These are phyloP conservation scores for Pomacea maculata DNA, from an alignment of 1,140 invertebrate genomes.

Conservation along the genomic window DNA sequence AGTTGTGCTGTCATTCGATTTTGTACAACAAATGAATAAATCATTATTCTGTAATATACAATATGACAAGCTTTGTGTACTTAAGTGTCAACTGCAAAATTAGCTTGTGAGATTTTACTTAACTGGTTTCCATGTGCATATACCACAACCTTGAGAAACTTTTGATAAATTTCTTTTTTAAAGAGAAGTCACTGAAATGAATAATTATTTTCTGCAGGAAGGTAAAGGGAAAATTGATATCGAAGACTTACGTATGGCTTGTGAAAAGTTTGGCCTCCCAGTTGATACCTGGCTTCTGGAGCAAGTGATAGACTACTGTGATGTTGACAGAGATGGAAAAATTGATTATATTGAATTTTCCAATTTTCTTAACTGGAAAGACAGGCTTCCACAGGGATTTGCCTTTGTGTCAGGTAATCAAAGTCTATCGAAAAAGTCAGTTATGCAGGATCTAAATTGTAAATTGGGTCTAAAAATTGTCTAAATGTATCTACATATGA, in stretches of 20 bases:
- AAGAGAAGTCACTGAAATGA: not conserved
- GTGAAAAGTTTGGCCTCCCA: slow-evolving; percentile 59
- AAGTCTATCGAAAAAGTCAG: no score
- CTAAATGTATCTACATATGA: no score
- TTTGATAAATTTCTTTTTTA: not conserved
- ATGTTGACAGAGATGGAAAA: slow-evolving; percentile 57
- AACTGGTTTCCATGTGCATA: no score
- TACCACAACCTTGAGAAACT: no score
- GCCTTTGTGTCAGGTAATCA: slow-evolving; percentile 37
- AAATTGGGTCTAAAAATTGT: no score
- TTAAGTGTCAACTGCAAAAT: no score
- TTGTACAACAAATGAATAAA: no score
- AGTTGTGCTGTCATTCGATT: no score
- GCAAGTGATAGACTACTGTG: slow-evolving; percentile 62
- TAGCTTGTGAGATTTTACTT: no score
- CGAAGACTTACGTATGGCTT: slow-evolving; percentile 54
- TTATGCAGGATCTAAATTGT: no score
- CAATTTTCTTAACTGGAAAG: slow-evolving; percentile 66
- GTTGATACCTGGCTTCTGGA: slow-evolving; percentile 58
- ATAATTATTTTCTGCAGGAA: slow-evolving; percentile 38
- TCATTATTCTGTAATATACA: no score
- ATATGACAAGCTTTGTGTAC: no score
- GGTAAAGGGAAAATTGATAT: slow-evolving; percentile 58
- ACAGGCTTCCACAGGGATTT: slow-evolving; percentile 61
- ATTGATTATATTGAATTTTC: slow-evolving; percentile 64